These are phyloP conservation scores for Doryteuthis pealeii DNA, from an alignment of 1,140 invertebrate species.

Conservation along the genomic window DNA sequence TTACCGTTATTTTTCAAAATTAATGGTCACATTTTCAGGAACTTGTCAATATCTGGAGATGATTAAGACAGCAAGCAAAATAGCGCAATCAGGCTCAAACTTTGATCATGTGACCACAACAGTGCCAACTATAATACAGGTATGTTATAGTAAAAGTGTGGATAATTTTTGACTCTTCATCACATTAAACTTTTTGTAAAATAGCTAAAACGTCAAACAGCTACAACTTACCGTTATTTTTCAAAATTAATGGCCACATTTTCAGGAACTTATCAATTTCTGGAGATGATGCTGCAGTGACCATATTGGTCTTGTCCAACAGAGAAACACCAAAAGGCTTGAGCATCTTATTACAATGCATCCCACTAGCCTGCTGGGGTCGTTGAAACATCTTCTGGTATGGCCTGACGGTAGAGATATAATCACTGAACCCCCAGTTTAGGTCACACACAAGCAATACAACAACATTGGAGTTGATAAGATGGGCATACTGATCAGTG, in stretches of 20 bases:
- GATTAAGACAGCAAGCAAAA: no score
- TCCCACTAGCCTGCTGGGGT: background rate
- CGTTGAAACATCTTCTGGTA: constrained; percentile 19
- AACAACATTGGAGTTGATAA: background rate
- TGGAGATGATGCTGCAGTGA: background rate
- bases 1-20: constrained; percentile 16
- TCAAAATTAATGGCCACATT: constrained; percentile 16
- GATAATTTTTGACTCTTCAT: no score
- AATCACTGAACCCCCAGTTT: constrained; percentile 13
- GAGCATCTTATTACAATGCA: background rate
- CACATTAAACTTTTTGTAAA: no score
- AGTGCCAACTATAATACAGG: no score
- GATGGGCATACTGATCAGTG: background rate
- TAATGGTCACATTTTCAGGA: constrained; percentile 15
- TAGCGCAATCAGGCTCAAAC: no score
- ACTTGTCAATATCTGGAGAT: constrained; percentile 7
- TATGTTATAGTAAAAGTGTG: no score
- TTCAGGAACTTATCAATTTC: constrained; percentile 11
- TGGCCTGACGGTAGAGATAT: constrained; percentile 16
- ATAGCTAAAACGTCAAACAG: no score
- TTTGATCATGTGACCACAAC: no score
- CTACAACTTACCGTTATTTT: constrained; percentile 14
- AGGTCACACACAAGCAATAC: constrained; percentile 12
- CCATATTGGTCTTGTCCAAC: background rate
- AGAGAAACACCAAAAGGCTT: constrained; percentile 14